phyloP scores from a whole-genome alignment of 2,797 vertebrate genomes.

The Sebastes hopkinsi region DNA sequence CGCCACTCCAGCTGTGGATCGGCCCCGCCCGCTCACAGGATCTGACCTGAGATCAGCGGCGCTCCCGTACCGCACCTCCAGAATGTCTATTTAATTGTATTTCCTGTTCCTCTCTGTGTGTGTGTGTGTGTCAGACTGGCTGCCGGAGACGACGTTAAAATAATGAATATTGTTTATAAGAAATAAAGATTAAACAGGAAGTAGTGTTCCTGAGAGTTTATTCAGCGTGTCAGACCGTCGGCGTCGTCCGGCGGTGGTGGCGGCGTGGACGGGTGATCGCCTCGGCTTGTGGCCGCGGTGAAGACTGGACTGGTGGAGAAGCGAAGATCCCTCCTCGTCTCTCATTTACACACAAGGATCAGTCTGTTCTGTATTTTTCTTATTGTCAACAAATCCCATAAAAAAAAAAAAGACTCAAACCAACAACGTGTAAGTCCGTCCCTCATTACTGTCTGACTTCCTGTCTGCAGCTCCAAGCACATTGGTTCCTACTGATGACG shows the following conservation, averaged over 20 bases:
- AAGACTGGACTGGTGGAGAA: background rate
- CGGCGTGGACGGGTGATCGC: accelerated
- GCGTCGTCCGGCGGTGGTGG: background rate
- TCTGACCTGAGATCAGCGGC: slow-evolving; percentile 33
- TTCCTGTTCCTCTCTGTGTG: background rate
- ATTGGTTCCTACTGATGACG: background rate
- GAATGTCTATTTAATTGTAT: slow-evolving; percentile 29
- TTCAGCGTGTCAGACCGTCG: background rate
- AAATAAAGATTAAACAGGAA: slow-evolving; percentile 7
- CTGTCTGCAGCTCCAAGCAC: background rate
- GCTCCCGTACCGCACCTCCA: background rate
- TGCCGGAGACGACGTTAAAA: background rate
- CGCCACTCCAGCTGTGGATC: slow-evolving; percentile 14
- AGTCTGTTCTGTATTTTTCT: background rate
- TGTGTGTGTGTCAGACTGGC: slow-evolving; percentile 8
- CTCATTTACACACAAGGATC: background rate
- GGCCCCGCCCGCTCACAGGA: background rate
- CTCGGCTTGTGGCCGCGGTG: too few relatives aligned
- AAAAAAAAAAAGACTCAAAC: background rate
- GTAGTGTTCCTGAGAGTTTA: background rate
- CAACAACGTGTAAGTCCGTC: background rate
- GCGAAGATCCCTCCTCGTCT: background rate
- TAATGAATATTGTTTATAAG: slow-evolving; percentile 23
- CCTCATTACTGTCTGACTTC: background rate
- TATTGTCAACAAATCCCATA: background rate